Evolutionary conservation across 2,797 vertebrate species (phyloP).

Genomic region (Argyrosomus regius): DNA sequence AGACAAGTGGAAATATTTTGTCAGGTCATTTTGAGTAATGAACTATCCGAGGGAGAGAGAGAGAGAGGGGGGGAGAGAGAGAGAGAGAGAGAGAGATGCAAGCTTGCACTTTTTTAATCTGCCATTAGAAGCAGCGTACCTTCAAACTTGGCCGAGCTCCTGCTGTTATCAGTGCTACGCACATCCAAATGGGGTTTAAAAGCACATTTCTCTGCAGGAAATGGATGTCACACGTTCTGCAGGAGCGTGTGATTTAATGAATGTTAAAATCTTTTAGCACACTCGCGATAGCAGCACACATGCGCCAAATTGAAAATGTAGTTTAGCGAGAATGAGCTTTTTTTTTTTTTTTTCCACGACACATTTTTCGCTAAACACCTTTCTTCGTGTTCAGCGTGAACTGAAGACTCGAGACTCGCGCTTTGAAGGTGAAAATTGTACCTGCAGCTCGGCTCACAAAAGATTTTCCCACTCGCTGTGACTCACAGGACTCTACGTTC

Average conservation of each 20-base stretch:
- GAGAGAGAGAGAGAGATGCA: background rate
- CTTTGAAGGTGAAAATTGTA: background rate
- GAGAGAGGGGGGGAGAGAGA: too few species aligned
- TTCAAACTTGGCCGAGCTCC: background rate
- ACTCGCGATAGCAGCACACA: background rate
- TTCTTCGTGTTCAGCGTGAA: background rate
- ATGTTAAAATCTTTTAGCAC: background rate
- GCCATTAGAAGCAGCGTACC: background rate
- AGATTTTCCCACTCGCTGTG: background rate
- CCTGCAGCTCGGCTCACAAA: background rate
- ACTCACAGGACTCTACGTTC: background rate
- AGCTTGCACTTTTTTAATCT: constrained; percentile 12
- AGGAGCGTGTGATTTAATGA: background rate
- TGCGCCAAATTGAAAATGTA: background rate
- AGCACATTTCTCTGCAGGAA: background rate
- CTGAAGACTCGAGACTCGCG: background rate
- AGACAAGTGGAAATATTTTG: background rate
- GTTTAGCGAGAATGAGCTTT: background rate
- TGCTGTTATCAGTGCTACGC: constrained; percentile 8
- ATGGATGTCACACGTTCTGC: background rate
- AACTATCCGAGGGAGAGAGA: background rate
- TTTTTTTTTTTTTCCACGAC: background rate
- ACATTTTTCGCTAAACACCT: background rate
- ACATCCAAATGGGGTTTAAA: background rate
- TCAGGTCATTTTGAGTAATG: background rate